Conservation (phyloP, 1,140 invertebrate genomes). For the Akabosia matsudoensis region DNA sequence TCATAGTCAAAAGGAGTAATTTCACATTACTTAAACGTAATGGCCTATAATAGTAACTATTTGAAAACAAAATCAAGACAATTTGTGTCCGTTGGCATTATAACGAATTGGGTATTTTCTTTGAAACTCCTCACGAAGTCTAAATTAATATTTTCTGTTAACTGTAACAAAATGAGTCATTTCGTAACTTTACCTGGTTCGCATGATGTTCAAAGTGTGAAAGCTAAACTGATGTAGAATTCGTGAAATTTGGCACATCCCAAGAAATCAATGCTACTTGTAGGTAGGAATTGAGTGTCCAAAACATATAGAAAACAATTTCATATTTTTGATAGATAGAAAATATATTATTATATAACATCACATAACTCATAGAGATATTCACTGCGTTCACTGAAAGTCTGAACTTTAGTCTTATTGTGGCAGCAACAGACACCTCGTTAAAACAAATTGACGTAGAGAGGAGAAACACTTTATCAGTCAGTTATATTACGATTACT, state of each 20-base stretch:
- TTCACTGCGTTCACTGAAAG: slow-evolving; percentile 6
- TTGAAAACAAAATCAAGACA: no score
- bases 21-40: no score
- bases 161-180: slow-evolving; percentile 11
- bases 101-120: no score
- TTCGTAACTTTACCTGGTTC: background rate
- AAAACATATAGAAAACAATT: background rate
- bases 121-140: no score
- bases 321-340: slow-evolving; percentile 11
- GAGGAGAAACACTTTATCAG: no score
- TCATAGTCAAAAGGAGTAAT: background rate
- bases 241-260: no score
- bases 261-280: no score
- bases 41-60: no score
- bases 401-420: slow-evolving; percentile 13
- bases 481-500: no score
- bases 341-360: slow-evolving; percentile 10
- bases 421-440: background rate
- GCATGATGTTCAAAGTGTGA: background rate
- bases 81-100: no score
- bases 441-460: background rate
- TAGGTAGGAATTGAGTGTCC: no score
- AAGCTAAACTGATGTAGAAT: background rate
- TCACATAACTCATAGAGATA: background rate
- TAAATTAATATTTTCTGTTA: no score